Evolutionary conservation across 2,797 vertebrate genomes (phyloP).

Genomic region (Takifugu ocellatus): DNA sequence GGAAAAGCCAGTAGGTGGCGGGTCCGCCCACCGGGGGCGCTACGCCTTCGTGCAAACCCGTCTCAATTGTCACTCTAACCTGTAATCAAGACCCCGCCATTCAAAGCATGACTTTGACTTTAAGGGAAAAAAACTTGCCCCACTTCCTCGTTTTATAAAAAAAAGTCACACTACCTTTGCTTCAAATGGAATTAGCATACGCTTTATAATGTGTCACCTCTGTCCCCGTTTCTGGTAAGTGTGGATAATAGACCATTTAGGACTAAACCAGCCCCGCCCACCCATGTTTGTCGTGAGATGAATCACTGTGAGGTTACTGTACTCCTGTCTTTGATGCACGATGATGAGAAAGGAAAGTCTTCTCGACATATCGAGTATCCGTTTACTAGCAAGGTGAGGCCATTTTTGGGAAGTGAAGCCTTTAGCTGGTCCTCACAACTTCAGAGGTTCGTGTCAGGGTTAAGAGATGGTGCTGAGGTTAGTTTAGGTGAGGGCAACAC

Average conservation of each 20-base stretch:
- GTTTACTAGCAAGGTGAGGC: no score
- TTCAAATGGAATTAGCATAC: constrained; percentile 22
- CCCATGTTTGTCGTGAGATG: constrained; percentile 57
- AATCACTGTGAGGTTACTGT: constrained; percentile 61
- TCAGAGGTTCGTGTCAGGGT: no score
- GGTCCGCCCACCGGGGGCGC: no score
- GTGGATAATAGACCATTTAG: constrained; percentile 67
- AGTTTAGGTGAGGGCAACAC: no score
- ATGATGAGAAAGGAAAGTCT: constrained; percentile 1
- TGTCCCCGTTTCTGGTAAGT: constrained; percentile 64
- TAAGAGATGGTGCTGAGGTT: no score
- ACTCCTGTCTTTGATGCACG: constrained; percentile 8
- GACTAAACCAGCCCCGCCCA: constrained; percentile 68
- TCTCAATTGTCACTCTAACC: no score
- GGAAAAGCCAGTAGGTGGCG: no score
- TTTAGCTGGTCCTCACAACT: no score
- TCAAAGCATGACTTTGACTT: no score
- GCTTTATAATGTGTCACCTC: constrained; percentile 53
- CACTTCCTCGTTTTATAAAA: constrained; percentile 54
- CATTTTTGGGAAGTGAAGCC: no score
- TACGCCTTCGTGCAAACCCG: no score
- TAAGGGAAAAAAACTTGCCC: constrained; percentile 32
- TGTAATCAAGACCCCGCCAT: no score
- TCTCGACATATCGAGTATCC: background rate
- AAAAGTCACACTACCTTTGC: background rate